Conservation (phyloP, 2,888 invertebrate species). For the Platynereis dumerilii region DNA sequence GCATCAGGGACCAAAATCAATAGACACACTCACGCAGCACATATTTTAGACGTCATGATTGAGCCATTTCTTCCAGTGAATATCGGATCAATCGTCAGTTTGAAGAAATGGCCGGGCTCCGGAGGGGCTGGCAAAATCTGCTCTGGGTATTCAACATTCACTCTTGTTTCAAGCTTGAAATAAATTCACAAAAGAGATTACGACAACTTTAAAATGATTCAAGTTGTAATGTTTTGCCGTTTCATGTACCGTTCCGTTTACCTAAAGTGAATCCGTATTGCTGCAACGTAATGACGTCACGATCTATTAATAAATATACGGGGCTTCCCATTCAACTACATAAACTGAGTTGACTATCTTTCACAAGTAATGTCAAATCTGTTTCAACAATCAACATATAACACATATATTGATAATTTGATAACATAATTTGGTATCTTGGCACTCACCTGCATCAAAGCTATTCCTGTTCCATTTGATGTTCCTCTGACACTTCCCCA, state of each 20-base stretch:
- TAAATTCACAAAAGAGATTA: neutral
- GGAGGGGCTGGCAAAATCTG: constrained; percentile 12
- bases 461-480: constrained; percentile 92
- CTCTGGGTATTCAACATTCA: constrained; percentile 25
- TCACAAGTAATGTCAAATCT: too few species aligned
- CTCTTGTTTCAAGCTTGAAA: constrained; percentile 5
- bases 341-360: too few species aligned
- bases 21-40: constrained; percentile 70
- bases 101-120: constrained; percentile 68
- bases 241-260: too few species aligned
- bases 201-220: neutral
- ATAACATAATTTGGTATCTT: too few species aligned
- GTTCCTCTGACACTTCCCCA: constrained; percentile 94
- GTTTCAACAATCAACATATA: too few species aligned
- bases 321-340: too few species aligned
- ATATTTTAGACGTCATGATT: constrained; percentile 66
- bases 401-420: too few species aligned
- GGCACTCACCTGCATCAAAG: constrained; percentile 80
- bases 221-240: too few species aligned
- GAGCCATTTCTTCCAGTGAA: constrained; percentile 86
- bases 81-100: constrained; percentile 70
- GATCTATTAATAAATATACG: too few species aligned
- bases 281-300: too few species aligned
- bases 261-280: too few species aligned
- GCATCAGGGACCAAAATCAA: too few species aligned